Percentiles rank a stretch among this genome's conserved stretches.
These are phyloP conservation scores for Darevskia mixta DNA, from an alignment of 2,797 vertebrate genomes.

Conservation along the genomic window DNA sequence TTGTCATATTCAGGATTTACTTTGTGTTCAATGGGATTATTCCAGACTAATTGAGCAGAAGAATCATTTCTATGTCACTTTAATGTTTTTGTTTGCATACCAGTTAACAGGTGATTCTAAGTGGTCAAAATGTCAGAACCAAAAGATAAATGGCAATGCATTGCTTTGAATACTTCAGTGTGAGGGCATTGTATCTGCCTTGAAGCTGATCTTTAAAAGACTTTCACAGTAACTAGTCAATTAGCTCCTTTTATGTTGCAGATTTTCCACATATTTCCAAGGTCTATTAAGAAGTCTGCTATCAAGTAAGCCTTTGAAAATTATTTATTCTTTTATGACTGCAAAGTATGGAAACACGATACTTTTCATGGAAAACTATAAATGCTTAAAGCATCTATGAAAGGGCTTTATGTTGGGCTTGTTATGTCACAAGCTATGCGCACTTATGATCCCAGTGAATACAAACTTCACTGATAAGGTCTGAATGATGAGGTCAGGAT, in stretches of 20 bases:
- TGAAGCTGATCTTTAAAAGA: constrained; percentile 59
- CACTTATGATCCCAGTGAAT: constrained; percentile 65
- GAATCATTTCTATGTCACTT: neutral
- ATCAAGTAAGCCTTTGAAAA: constrained; percentile 75
- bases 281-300: constrained; percentile 74
- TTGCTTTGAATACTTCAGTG: neutral
- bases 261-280: constrained; percentile 66
- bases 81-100: neutral
- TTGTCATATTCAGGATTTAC: neutral
- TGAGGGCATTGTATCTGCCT: constrained; percentile 40
- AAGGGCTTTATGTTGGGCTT: constrained; percentile 71
- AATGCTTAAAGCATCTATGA: constrained; percentile 74
- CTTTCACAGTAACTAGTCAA: constrained; percentile 46
- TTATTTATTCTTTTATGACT: constrained; percentile 78
- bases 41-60: neutral
- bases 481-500: constrained; percentile 53
- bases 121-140: constrained; percentile 3
- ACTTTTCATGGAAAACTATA: constrained; percentile 75
- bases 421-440: constrained; percentile 64
- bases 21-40: neutral
- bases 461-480: constrained; percentile 48
- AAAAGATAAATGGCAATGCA: neutral
- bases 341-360: constrained; percentile 74
- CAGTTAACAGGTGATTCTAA: neutral
- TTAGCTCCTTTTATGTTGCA: constrained; percentile 67